phyloP scores from a whole-genome alignment of 1,140 invertebrate species.

The Megathymus violae region DNA sequence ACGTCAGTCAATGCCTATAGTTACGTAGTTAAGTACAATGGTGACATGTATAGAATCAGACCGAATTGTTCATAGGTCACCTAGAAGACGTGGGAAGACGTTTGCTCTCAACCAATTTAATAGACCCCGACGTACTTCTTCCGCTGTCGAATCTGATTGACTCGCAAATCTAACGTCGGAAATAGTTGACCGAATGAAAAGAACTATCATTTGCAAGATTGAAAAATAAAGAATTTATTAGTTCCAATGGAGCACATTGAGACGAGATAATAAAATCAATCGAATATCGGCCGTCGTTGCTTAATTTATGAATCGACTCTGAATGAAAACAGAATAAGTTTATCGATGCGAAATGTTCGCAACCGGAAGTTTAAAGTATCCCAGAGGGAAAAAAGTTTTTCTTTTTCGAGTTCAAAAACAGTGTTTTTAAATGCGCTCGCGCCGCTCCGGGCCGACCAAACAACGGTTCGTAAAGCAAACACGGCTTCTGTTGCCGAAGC shows the following conservation, averaged over 20 bases:
- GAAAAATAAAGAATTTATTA: constrained; percentile 1
- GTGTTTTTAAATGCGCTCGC: constrained; percentile 55
- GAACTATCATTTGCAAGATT: constrained; percentile 18
- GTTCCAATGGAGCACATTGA: background rate
- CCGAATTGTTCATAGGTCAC: constrained; percentile 27
- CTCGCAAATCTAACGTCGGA: constrained; percentile 19
- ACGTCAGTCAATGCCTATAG: background rate
- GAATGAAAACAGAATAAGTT: constrained; percentile 5
- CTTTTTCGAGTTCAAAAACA: constrained; percentile 41
- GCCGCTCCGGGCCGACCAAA: constrained; percentile 50
- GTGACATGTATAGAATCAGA: background rate
- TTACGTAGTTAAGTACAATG: too few species aligned
- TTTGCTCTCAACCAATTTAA: constrained; percentile 21
- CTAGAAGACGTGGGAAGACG: constrained; percentile 32
- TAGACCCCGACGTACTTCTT: constrained; percentile 25
- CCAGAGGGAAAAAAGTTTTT: constrained; percentile 38
- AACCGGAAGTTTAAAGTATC: constrained; percentile 50
- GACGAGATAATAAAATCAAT: background rate
- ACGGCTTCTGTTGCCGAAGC: constrained; percentile 52
- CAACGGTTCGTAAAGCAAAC: constrained; percentile 43
- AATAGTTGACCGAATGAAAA: constrained; percentile 12
- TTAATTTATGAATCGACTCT: background rate
- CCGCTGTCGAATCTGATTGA: constrained; percentile 30
- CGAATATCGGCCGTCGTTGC: background rate
- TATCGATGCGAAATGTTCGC: constrained; percentile 12